Percentiles rank a stretch among this genome's conserved stretches.
phyloP scores from a whole-genome alignment of 2,113 vertebrate species.

The Nycticebus coucang region DNA sequence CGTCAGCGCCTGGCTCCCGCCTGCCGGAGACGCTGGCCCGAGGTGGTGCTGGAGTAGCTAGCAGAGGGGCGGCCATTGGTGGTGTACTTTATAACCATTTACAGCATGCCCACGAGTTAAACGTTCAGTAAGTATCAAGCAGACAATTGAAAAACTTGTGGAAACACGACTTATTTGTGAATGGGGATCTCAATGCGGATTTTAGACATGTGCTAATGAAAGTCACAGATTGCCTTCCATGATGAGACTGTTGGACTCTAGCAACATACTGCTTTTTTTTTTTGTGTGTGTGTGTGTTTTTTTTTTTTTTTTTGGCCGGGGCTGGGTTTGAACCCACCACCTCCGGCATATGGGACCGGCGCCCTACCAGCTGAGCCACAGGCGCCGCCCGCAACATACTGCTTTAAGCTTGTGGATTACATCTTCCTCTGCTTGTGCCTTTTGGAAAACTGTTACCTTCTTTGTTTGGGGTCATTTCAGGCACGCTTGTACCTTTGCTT shows the following conservation, averaged over 20 bases:
- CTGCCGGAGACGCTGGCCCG: no score
- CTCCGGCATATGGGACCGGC: no score
- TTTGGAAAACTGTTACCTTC: background rate
- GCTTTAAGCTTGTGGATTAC: background rate
- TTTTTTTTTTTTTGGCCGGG: no score
- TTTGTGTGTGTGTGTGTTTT: no score
- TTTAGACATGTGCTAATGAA: background rate
- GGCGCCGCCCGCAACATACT: no score
- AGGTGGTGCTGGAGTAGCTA: no score
- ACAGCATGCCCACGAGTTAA: background rate
- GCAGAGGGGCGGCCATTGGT: background rate
- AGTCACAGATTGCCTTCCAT: background rate
- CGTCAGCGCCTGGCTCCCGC: no score
- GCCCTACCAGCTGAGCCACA: no score
- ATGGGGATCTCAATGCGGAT: background rate
- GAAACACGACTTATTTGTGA: background rate
- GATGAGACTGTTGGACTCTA: background rate
- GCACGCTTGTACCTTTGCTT: background rate
- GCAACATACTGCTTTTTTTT: background rate
- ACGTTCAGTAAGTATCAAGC: background rate
- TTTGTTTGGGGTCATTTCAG: slow-evolving; percentile 26
- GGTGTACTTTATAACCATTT: background rate
- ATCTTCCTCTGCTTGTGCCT: background rate
- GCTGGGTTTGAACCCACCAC: no score
- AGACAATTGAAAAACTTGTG: background rate